phyloP scores from a whole-genome alignment of 2,797 vertebrate species.

The Semotilus atromaculatus region DNA sequence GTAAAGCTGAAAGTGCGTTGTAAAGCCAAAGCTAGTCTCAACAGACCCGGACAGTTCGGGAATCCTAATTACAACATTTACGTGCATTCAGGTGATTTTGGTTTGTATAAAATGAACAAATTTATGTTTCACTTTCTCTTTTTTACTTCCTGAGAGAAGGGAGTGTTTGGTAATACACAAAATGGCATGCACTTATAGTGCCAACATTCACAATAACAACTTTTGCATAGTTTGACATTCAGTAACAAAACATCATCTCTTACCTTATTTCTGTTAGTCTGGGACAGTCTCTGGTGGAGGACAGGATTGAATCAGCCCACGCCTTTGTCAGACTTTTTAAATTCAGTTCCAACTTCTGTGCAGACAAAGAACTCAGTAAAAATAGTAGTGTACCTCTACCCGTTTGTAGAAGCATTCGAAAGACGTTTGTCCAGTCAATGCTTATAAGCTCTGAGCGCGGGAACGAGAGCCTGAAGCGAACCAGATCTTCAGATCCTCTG shows the following conservation, averaged over 20 bases:
- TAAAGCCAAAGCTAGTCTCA: background rate
- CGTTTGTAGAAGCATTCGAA: background rate
- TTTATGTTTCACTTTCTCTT: background rate
- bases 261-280: background rate
- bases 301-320: background rate
- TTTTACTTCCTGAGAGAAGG: too few species aligned
- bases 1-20: background rate
- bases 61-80: background rate
- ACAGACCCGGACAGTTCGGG: background rate
- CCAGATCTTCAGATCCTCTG: rapidly evolving
- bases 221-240: too few species aligned
- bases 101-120: background rate
- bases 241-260: background rate
- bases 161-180: too few species aligned
- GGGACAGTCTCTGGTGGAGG: background rate
- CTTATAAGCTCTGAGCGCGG: background rate
- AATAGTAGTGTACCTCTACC: background rate
- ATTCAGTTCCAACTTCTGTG: background rate
- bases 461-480: background rate
- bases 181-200: too few species aligned
- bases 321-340: background rate
- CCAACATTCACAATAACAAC: too few species aligned
- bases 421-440: background rate
- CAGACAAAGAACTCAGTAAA: background rate
- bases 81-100: background rate